Base-by-base conservation (phyloP, 2,113 vertebrate species). In the Hippoglossus stenolepis region DNA sequence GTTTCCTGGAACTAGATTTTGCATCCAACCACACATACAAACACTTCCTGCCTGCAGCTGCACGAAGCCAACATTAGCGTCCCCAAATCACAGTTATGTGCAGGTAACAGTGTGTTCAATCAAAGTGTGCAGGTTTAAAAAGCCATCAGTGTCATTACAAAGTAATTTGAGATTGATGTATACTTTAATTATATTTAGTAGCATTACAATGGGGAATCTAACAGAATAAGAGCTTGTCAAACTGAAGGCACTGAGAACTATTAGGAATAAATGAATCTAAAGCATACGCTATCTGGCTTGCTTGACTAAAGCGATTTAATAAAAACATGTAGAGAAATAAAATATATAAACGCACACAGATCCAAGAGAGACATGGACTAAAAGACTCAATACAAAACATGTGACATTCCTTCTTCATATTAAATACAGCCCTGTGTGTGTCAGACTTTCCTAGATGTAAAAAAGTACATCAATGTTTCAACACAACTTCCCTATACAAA, bases 1-100 rank as follows among this genome's bases (percentile, higher is more conserved):
- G 28, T 53, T 89, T 84, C 77, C 84, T 70, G 80, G 63, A 83
- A 83, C 24, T 65, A n/a, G 0, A 54, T 59, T 66, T 59, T 58
- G 21, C 3, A 13, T 49, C 49, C 75, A 8, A 59, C 43, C 79
- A 64, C 57, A 38, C 13, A 63, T 40, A 70, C 35, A 88, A 75
- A 77, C 70, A 77, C 40, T 70, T 80, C 58, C 70, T 68, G 40
- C 2, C 3, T 1, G 35, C 17, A 45, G 67, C 73, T 68, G 57
- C 17, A 51, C n/a, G 13, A 2, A 20, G 49, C n/a, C 12, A 45
- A 56, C 38, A 67, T 23, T 14, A 12, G 14, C 15, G 11, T 20
- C 43, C 23, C 1, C 1, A n/a, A 70, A 70, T 62, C 40, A 47
- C 17, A 60, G 18, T 43, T 23, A 8, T 31, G 7, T 3, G 51